Percentiles rank a stretch among this genome's conserved stretches.
These are phyloP conservation scores for Hemicrepidius hirtus DNA, from an alignment of 2,888 invertebrate species.

Conservation along the genomic window DNA sequence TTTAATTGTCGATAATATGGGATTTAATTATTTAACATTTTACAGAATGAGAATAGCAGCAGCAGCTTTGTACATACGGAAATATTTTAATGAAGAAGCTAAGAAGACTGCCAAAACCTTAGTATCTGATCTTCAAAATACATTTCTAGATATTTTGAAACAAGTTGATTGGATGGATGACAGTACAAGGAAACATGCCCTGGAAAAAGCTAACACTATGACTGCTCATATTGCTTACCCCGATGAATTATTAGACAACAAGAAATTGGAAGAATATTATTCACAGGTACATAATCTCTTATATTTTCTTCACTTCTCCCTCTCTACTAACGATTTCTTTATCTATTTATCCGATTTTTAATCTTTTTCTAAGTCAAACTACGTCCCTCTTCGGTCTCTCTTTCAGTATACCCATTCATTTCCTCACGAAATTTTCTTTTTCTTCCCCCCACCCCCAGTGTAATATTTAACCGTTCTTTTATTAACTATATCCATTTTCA, in stretches of 20 bases:
- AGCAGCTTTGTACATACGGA: conserved; percentile 87
- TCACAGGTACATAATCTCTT: conserved; percentile 71
- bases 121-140: conserved; percentile 65
- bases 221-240: conserved; percentile 68
- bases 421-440: too few species aligned
- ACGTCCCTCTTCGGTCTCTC: too few species aligned
- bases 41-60: conserved; percentile 71
- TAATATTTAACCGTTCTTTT: too few species aligned
- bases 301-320: too few species aligned
- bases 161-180: conserved; percentile 67
- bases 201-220: conserved; percentile 77
- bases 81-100: conserved; percentile 79
- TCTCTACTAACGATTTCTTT: too few species aligned
- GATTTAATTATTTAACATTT: background rate
- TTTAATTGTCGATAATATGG: background rate
- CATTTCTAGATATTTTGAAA: conserved; percentile 63
- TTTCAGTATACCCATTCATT: too few species aligned
- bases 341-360: too few species aligned
- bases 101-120: conserved; percentile 62
- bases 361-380: too few species aligned
- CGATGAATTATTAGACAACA: conserved; percentile 80
- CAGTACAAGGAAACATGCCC: conserved; percentile 63
- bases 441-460: too few species aligned
- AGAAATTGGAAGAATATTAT: conserved; percentile 79
- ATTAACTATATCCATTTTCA: conserved; percentile 63